These are phyloP conservation scores for Troides oblongomaculatus DNA, from an alignment of 2,888 invertebrate genomes.

Conservation along the genomic window DNA sequence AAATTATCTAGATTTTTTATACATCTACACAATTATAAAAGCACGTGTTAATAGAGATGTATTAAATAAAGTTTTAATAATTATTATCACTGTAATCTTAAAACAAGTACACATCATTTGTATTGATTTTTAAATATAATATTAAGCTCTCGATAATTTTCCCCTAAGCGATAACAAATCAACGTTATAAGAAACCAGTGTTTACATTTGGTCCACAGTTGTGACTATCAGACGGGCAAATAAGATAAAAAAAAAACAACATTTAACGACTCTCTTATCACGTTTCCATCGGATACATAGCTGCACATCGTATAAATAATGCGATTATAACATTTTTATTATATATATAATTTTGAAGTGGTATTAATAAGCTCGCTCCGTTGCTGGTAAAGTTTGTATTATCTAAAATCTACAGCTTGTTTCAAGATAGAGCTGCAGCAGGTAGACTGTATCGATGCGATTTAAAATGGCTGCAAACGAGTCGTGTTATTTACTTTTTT, in stretches of 20 bases:
- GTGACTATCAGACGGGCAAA: constrained; percentile 59
- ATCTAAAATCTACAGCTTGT: constrained; percentile 16
- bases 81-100: too few species aligned
- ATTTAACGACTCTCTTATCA: constrained; percentile 66
- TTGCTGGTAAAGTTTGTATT: too few species aligned
- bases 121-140: too few species aligned
- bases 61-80: too few species aligned
- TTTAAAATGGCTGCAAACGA: too few species aligned
- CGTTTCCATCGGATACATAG: constrained; percentile 52
- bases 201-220: constrained; percentile 60
- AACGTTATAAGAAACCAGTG: constrained; percentile 59
- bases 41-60: too few species aligned
- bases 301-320: constrained; percentile 20
- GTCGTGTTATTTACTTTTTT: too few species aligned
- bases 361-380: too few species aligned
- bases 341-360: not conserved
- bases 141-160: constrained; percentile 28
- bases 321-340: constrained; percentile 14
- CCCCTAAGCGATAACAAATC: constrained; percentile 49
- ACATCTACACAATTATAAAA: too few species aligned
- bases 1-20: too few species aligned
- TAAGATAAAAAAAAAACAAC: constrained; percentile 65
- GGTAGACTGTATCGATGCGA: too few species aligned
- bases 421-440: constrained; percentile 2
- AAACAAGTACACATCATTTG: too few species aligned